These are phyloP conservation scores for Junonia oenone DNA, from an alignment of 2,888 invertebrate species.

Conservation along the genomic window DNA sequence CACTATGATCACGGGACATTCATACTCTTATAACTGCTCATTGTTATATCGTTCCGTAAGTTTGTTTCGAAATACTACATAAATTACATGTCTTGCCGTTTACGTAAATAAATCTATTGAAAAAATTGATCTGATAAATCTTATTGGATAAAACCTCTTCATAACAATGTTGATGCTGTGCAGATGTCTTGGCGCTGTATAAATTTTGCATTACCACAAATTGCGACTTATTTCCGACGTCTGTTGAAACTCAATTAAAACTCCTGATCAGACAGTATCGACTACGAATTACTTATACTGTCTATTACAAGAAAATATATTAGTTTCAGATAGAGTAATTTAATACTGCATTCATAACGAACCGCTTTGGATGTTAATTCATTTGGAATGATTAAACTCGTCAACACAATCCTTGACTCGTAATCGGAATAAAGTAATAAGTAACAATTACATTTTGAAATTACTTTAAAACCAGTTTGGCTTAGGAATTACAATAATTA, in stretches of 20 bases:
- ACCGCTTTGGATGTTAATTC: neutral
- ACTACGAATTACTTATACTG: neutral
- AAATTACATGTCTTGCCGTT: neutral
- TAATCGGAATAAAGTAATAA: neutral
- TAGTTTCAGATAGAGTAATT: neutral
- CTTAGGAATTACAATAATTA: conserved; percentile 37
- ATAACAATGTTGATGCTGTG: conserved; percentile 9
- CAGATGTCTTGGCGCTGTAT: conserved; percentile 13
- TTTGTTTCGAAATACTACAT: conserved; percentile 11
- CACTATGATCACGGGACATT: conserved; percentile 55
- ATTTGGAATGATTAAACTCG: neutral
- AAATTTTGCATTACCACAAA: conserved; percentile 16
- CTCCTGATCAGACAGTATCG: conserved; percentile 25
- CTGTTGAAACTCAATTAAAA: conserved; percentile 32
- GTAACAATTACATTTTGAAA: neutral
- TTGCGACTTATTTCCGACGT: conserved; percentile 13
- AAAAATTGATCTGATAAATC: conserved; percentile 3
- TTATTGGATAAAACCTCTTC: conserved; percentile 4
- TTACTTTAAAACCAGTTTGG: neutral
- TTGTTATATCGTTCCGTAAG: conserved; percentile 49
- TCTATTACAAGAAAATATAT: neutral
- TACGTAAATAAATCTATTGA: conserved; percentile 7
- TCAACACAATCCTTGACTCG: neutral
- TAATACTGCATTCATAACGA: neutral
- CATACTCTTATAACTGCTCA: conserved; percentile 41